These are phyloP conservation scores for Silurus aristotelis DNA, from an alignment of 2,797 vertebrate genomes.

Conservation along the genomic window DNA sequence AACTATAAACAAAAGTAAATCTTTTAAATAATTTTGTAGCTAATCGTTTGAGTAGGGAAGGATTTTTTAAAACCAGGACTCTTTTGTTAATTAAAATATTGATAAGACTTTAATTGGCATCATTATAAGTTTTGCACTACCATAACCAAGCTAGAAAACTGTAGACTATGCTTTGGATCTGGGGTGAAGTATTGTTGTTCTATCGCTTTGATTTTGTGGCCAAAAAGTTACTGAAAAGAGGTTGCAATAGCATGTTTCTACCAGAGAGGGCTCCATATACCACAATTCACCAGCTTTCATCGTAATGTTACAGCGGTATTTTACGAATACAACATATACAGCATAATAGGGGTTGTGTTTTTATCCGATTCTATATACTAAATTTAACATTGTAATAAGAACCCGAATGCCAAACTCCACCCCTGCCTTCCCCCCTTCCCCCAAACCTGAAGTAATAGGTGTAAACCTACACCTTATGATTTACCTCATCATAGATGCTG, in stretches of 20 bases:
- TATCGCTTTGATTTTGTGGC: too few relatives aligned
- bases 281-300: neutral
- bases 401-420: neutral
- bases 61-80: too few relatives aligned
- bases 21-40: neutral
- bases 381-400: neutral
- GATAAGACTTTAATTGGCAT: too few relatives aligned
- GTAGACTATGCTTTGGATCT: neutral
- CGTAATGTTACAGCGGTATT: neutral
- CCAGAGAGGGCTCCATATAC: neutral
- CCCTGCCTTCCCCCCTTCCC: neutral
- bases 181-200: too few relatives aligned
- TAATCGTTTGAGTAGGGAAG: neutral
- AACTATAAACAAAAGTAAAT: neutral
- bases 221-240: neutral
- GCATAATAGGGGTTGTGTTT: neutral
- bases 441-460: neutral
- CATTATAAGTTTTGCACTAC: neutral
- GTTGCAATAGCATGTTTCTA: neutral
- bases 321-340: neutral
- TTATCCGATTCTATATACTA: neutral
- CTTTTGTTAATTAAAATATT: too few relatives aligned
- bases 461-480: neutral
- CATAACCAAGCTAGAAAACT: neutral
- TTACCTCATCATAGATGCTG: slow-evolving; percentile 81